Evolutionary conservation across 53 echinoderm and acorn worm genomes (phyloP).

Genomic region (Holothuria leucospilota): DNA sequence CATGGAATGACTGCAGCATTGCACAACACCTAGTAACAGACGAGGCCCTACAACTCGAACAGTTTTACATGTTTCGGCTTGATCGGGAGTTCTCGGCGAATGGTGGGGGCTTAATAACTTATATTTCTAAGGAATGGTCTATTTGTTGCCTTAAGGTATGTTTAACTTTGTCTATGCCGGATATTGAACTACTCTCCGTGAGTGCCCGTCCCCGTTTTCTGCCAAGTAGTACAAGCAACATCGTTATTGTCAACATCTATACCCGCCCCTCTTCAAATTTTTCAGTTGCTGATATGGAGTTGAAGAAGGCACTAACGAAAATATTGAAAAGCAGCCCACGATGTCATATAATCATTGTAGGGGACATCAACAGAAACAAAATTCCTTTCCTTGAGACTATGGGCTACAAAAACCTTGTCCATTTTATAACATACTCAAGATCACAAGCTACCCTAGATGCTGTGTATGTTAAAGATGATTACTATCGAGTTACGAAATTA

Average conservation of each 20-base stretch:
- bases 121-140: conserved; percentile 13
- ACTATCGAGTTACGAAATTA: too few relatives aligned
- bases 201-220: not conserved
- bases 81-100: conserved; percentile 5
- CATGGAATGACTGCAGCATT: not conserved
- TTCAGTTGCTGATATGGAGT: not conserved
- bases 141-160: not conserved
- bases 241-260: not conserved
- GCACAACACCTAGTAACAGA: not conserved
- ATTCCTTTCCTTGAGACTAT: conserved; percentile 13
- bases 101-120: conserved; percentile 4
- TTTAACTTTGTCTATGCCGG: not conserved
- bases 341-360: not conserved
- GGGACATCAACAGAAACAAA: not conserved
- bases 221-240: not conserved
- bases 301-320: not conserved
- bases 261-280: not conserved
- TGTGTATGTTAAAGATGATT: too few relatives aligned
- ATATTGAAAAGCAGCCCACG: not conserved
- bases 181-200: conserved; percentile 8
- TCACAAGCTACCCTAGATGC: too few relatives aligned
- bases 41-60: not conserved
- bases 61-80: not conserved
- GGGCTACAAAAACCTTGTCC: too few relatives aligned
- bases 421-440: not conserved